phyloP scores from a whole-genome alignment of 2,888 invertebrate species.

The Troides aeacus region DNA sequence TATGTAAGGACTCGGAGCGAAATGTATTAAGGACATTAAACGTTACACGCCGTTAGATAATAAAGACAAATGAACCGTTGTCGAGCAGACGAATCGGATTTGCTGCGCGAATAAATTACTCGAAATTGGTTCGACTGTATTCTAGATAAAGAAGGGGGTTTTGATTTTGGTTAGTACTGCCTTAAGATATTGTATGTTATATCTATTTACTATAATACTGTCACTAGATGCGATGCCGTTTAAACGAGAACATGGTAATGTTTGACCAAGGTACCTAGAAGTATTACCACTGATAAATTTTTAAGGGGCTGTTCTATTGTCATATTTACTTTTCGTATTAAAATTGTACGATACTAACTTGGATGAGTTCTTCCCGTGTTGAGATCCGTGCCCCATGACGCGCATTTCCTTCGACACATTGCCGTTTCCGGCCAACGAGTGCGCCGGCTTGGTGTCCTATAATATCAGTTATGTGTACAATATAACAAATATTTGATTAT shows the following conservation, averaged over 20 bases:
- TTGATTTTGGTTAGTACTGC: too few relatives aligned
- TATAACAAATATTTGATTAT: too few relatives aligned
- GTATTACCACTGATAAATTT: too few relatives aligned
- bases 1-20: slow-evolving; percentile 6
- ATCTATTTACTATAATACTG: too few relatives aligned
- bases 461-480: slow-evolving; percentile 8
- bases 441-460: slow-evolving; percentile 83
- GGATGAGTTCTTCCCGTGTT: slow-evolving; percentile 80
- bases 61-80: slow-evolving; percentile 26
- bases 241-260: too few relatives aligned
- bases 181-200: too few relatives aligned
- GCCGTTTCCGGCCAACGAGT: slow-evolving; percentile 83
- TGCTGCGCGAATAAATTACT: slow-evolving; percentile 19
- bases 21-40: slow-evolving; percentile 11
- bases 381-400: slow-evolving; percentile 93
- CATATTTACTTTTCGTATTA: neutral
- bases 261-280: too few relatives aligned
- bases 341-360: slow-evolving; percentile 50
- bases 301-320: too few relatives aligned
- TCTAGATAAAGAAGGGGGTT: too few relatives aligned
- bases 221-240: too few relatives aligned
- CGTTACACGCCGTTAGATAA: slow-evolving; percentile 22
- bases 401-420: slow-evolving; percentile 93
- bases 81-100: slow-evolving; percentile 12
- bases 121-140: neutral